Evolutionary conservation across 2,113 vertebrate genomes (phyloP).

Genomic region (human (Homo sapiens)): GRCh38 chr18:55550501-55551000

Average conservation of each 20-base stretch:
- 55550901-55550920: background rate
- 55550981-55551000: too few species aligned
- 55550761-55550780: conserved; percentile 19
- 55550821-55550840: background rate
- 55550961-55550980: too few species aligned
- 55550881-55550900: background rate
- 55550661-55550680: conserved; percentile 75
- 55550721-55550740: conserved; percentile 78
- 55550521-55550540: background rate
- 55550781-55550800: background rate
- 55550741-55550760: conserved; percentile 63
- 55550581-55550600: conserved; percentile 57
- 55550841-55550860: background rate
- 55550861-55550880: background rate
- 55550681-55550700: conserved; percentile 76
- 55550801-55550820: conserved; percentile 33
- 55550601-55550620: conserved; percentile 79
- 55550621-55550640: conserved; percentile 81
- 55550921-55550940: background rate
- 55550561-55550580: conserved; percentile 65
- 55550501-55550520: conserved; percentile 26
- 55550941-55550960: too few species aligned
- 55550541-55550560: conserved; percentile 69
- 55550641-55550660: conserved; percentile 79
- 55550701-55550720: conserved; percentile 70